Percentiles rank a stretch among this genome's conserved stretches.
Conservation (phyloP, 2,888 invertebrate genomes). For the Drosophila paranaensis region DNA sequence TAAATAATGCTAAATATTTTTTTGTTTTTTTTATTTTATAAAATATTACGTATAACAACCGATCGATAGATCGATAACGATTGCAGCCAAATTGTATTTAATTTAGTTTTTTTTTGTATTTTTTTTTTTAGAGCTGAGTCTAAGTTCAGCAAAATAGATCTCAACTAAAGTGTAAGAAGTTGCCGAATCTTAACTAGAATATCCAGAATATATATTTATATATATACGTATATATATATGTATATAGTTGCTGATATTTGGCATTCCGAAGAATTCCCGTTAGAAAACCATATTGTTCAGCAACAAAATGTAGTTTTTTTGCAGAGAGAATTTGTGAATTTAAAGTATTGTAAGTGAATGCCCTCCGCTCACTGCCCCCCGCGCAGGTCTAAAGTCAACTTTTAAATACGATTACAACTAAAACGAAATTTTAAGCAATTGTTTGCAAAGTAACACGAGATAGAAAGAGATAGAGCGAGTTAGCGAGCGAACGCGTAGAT, state of each 20-base stretch:
- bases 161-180: constrained; percentile 9
- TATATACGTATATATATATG: background rate
- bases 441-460: constrained; percentile 19
- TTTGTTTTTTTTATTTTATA: constrained; percentile 28
- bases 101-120: background rate
- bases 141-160: background rate
- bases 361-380: constrained; percentile 51
- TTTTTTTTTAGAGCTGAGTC: constrained; percentile 6
- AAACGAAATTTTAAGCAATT: constrained; percentile 38
- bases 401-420: constrained; percentile 26
- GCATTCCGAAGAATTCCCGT: constrained; percentile 12
- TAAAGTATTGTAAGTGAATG: constrained; percentile 33
- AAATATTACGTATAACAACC: constrained; percentile 19
- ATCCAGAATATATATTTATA: background rate
- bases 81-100: constrained; percentile 43
- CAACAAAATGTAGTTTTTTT: constrained; percentile 3
- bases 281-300: background rate
- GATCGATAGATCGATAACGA: constrained; percentile 21
- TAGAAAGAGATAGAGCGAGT: constrained; percentile 42
- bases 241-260: constrained; percentile 35
- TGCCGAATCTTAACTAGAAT: constrained; percentile 1
- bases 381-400: constrained; percentile 37
- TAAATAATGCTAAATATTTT: constrained; percentile 21
- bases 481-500: constrained; percentile 19
- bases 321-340: constrained; percentile 17